Base-by-base conservation (phyloP, 2,888 invertebrate genomes). In the Caenorhabditis imperialis region DNA sequence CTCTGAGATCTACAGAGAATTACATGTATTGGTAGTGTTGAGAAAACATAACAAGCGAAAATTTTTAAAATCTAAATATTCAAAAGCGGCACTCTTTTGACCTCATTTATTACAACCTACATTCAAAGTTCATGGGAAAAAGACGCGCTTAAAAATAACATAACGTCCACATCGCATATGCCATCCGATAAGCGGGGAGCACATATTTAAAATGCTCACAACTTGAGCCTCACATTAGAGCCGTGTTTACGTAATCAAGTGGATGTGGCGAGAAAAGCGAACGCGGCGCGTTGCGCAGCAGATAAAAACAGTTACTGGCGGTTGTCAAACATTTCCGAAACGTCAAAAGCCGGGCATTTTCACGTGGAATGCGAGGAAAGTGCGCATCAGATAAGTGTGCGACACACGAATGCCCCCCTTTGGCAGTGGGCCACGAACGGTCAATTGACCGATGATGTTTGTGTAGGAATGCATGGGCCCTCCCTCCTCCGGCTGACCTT, bases 391-490 rank as follows among this genome's bases (percentile, higher is more conserved):
- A n/a, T 23, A 16, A 37, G 14, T 16, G 30, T 14, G 40, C 27
- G 48, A 48, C 48, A 47, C 47, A 58, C 16, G n/a, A 25, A 3
- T 42, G 25, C 25, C 14, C 20, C 18, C 50, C 20, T 23, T 16
- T 22, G 20, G 25, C 38, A n/a, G 37, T 30, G 48, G 45, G 40
- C 48, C 50, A 55, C 33, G 37, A 38, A 44, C 54, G 53, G 63
- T 47, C 55, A 55, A 65, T 65, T 55, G 55, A 57, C 50, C 54
- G 63, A 60, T 33, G 40, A 27, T 67, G 57, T 67, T 67, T 67
- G 67, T 67, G 67, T 67, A 57, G 57, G 57, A 37, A 67, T 67
- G 67, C 57, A 67, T 57, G 67, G 38, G 47, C 25, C 50, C 40
- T 30, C 53, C 55, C 37, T 5, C 14, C 12, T 10, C 22, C n/a